These are phyloP conservation scores for Trichogramma dendrolimi DNA, from an alignment of 2,888 invertebrate genomes.

Conservation along the genomic window DNA sequence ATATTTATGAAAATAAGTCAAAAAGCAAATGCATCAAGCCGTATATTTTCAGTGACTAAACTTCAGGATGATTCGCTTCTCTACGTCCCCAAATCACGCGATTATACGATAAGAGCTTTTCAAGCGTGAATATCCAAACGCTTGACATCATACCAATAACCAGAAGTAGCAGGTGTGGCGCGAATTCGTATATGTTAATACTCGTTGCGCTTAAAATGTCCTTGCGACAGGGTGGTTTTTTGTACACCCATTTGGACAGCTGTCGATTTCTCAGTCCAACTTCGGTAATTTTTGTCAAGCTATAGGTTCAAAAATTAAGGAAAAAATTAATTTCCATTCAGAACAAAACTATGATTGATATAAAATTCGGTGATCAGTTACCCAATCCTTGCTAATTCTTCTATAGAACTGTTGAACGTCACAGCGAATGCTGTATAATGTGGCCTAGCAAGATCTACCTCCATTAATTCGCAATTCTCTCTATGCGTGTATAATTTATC, in stretches of 20 bases:
- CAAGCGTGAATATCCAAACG: no score
- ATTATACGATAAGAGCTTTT: no score
- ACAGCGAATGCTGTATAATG: neutral
- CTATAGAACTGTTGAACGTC: neutral
- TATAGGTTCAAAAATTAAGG: constrained; percentile 12
- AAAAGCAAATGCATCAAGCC: no score
- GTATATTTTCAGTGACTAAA: no score
- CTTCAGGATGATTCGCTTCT: no score
- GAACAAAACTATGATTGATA: no score
- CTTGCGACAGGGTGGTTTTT: constrained; percentile 39
- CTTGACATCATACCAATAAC: constrained; percentile 29
- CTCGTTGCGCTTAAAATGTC: constrained; percentile 37
- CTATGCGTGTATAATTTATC: constrained; percentile 37
- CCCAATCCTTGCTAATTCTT: constrained; percentile 4
- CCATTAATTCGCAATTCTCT: constrained; percentile 38
- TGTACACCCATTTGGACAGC: constrained; percentile 39
- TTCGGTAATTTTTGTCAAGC: constrained; percentile 39
- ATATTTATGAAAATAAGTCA: no score
- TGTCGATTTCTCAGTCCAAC: constrained; percentile 40
- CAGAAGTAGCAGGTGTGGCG: constrained; percentile 38
- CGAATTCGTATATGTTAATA: constrained; percentile 41
- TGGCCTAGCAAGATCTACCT: constrained; percentile 5
- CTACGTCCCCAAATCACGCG: no score
- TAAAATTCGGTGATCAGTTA: neutral
- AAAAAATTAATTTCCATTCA: no score